Evolutionary conservation across 2,113 vertebrate species (phyloP), one percentile per base, ranked within the genome.

Genomic region (Micronisus gabar): DNA sequence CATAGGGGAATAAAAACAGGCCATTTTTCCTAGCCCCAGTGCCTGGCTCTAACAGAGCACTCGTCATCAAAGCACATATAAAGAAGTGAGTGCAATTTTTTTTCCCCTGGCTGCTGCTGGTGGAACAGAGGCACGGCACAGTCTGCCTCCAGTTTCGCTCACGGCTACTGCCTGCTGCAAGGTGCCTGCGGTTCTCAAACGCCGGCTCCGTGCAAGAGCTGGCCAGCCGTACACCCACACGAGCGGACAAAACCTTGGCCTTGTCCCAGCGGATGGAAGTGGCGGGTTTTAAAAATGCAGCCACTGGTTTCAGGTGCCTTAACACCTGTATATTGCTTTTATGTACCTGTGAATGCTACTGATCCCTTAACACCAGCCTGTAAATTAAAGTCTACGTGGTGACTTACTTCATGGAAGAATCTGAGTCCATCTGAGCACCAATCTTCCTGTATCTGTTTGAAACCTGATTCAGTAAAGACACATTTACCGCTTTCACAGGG

Each of bases 181-280:
- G 40, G 21, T 0, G 6, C 52, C 48, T 25, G 13, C 2, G 0
- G 13, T 3, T 43, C 68, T 14, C 68, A 20, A 50, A 25, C 4
- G 7, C 52, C 75, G 68, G 25, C 40, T 43, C 67, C 18, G n/a
- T 0, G 2, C 67, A 50, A 16, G 4, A 67, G 13, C 38, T 34
- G 9, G 2, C n/a, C 48, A 59, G 43, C 47, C 2, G 0, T 5
- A 29, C 26, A 52, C 2, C 38, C 29, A 41, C 23, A 18, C 1
- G 0, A 32, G 13, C 1, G 2, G 66, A 25, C 11, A 66, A 74
- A 71, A 32, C 10, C 6, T 26, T 12, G 3, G 2, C 16, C 56
- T 66, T 4, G 0, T 1, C 34, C 43, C 67, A 68, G 26, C 34
- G 43, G 52, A 7, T 23, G 11, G 34, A 70, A 66, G 34, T 4